phyloP scores from a whole-genome alignment of 2,888 invertebrate genomes.

The Nymphalis urticae region DNA sequence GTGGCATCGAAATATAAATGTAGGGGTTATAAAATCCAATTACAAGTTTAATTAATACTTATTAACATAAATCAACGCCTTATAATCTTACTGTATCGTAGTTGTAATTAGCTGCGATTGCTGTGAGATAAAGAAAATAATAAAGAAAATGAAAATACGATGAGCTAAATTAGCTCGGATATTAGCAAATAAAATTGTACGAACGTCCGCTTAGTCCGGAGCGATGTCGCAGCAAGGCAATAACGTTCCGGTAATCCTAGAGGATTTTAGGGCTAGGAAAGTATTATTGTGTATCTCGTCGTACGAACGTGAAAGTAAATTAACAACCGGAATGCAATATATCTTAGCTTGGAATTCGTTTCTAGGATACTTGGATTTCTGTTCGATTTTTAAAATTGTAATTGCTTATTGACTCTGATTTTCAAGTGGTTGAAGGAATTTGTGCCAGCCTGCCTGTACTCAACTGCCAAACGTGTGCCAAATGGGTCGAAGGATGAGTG shows the following conservation, averaged over 20 bases:
- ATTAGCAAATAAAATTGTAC: slow-evolving; percentile 60
- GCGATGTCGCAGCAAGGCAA: slow-evolving; percentile 52
- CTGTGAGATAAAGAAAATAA: slow-evolving; percentile 16
- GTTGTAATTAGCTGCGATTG: neutral
- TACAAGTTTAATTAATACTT: too few relatives aligned
- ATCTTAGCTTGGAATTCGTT: slow-evolving; percentile 37
- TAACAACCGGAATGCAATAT: slow-evolving; percentile 67
- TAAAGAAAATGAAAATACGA: slow-evolving; percentile 29
- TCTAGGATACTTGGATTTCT: slow-evolving; percentile 9
- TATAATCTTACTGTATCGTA: neutral
- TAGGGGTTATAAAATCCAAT: too few relatives aligned
- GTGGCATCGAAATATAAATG: too few relatives aligned
- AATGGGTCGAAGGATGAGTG: too few relatives aligned
- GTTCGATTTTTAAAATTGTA: neutral
- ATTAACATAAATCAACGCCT: too few relatives aligned
- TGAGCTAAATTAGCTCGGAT: slow-evolving; percentile 48
- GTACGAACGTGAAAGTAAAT: slow-evolving; percentile 55
- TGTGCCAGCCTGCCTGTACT: too few relatives aligned
- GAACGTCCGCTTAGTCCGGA: slow-evolving; percentile 39
- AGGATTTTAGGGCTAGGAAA: slow-evolving; percentile 47
- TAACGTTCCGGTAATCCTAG: slow-evolving; percentile 65
- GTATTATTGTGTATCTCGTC: slow-evolving; percentile 53
- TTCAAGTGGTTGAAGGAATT: neutral
- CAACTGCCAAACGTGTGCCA: too few relatives aligned
- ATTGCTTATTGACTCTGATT: too few relatives aligned